phyloP scores from a whole-genome alignment of 1,140 invertebrate genomes.

The Monomorium pharaonis region DNA sequence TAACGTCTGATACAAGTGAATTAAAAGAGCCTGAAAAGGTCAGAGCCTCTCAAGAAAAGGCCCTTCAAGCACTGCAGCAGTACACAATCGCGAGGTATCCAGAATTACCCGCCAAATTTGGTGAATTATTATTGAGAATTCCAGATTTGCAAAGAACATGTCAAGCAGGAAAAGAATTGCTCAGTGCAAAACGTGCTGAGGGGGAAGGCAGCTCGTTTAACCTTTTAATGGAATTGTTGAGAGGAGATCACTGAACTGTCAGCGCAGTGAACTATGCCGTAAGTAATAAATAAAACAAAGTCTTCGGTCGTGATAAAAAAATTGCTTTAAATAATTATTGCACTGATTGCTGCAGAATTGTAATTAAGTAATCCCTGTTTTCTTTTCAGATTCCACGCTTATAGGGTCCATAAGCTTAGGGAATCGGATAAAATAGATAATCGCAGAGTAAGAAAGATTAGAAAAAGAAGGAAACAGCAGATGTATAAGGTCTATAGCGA shows the following conservation, averaged over 20 bases:
- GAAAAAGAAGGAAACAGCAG: conserved; percentile 72
- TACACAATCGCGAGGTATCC: conserved; percentile 97
- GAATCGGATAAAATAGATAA: conserved; percentile 81
- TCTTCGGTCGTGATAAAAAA: background rate
- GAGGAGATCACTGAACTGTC: conserved; percentile 93
- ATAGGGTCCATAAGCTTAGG: conserved; percentile 78
- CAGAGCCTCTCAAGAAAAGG: conserved; percentile 96
- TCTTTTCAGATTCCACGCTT: conserved; percentile 78
- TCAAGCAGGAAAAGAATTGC: conserved; percentile 97
- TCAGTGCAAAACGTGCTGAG: conserved; percentile 93
- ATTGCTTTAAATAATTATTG: background rate
- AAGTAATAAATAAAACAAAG: conserved; percentile 3
- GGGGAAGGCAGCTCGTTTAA: conserved; percentile 96
- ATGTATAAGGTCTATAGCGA: conserved; percentile 78
- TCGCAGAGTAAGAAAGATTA: conserved; percentile 68
- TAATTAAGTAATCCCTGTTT: background rate
- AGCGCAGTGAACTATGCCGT: conserved; percentile 60
- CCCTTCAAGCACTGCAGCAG: conserved; percentile 95
- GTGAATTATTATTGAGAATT: conserved; percentile 95
- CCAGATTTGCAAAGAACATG: conserved; percentile 97
- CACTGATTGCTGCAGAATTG: background rate
- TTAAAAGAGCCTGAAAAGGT: conserved; percentile 96
- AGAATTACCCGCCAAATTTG: conserved; percentile 96
- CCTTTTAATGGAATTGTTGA: conserved; percentile 96
- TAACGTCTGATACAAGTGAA: conserved; percentile 97